Base-by-base conservation (phyloP, 2,113 vertebrate species). In the Dicentrarchus labrax region DNA sequence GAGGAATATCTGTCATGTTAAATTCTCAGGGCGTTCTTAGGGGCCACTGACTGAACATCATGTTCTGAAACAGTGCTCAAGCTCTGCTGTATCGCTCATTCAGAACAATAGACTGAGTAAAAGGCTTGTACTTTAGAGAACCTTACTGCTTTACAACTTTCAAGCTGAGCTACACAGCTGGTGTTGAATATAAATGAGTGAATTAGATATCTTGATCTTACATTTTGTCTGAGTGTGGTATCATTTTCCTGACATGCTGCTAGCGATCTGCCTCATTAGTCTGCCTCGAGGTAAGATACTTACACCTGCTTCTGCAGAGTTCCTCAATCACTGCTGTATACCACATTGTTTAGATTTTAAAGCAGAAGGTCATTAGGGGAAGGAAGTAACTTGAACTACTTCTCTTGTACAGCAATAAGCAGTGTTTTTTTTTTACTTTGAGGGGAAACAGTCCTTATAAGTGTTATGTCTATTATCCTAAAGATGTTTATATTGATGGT, bases 1-100 rank as follows among this genome's bases (percentile, higher is more conserved):
- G 51, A 75, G 11, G 38, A 76, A 69, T 39, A 83, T 75, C 79
- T 68, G 79, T 86, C 77, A 76, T 69, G 54, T 83, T 80, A 43
- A 16, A 86, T 87, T 84, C 72, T 71, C 16, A 22, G 11, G 24
- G 53, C 19, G 8, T 62, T 53, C 2, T 70, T 30, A 8, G 21
- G 17, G 11, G 38, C 24, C 53, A 12, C 71, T 45, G 54, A 67
- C 41, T 48, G 53, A 70, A 86, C 54, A 72, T 19, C 8, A 11
- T 61, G 61, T 67, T 69, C 82, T 72, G 5, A 53, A 53, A 39
- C 56, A 8, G 21, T 8, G 15, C 43, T 56, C 2, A 6, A n/a
- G 51, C 61, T 62, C 61, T 60, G 72, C 16, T 50, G 39, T 17
- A 11, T 9, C 8, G 9, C 45, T 66, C 17, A 16, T 19, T 62